Evolutionary conservation across 1,140 invertebrate genomes (phyloP).

Genomic region (Bursaphelenchus mucronatus): DNA sequence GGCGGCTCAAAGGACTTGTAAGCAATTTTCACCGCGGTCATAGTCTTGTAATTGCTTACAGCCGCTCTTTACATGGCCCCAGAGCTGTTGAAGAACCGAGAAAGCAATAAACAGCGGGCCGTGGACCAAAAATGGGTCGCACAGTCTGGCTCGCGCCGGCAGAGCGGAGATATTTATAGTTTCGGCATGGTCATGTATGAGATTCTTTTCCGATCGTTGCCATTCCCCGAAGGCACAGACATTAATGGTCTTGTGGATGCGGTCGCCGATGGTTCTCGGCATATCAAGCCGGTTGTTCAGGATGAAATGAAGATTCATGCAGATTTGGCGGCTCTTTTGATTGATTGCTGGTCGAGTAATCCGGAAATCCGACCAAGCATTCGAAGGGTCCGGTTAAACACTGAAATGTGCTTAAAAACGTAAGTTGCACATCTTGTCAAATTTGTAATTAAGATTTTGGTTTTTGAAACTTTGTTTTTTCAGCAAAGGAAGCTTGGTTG

Average conservation of each 20-base stretch:
- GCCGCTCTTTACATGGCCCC: slow-evolving; percentile 47
- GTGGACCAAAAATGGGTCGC: slow-evolving; percentile 54
- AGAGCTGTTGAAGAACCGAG: slow-evolving; percentile 56
- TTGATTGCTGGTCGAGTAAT: slow-evolving; percentile 58
- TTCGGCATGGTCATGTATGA: slow-evolving; percentile 61
- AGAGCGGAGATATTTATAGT: slow-evolving; percentile 56
- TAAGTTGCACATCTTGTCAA: background rate
- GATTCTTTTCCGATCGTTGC: slow-evolving; percentile 51
- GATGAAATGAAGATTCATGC: slow-evolving; percentile 53
- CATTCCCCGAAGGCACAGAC: slow-evolving; percentile 45
- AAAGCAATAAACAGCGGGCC: slow-evolving; percentile 45
- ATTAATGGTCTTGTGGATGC: slow-evolving; percentile 40
- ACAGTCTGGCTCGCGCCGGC: slow-evolving; percentile 42
- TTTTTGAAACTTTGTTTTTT: slow-evolving; percentile 25
- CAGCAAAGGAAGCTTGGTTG: slow-evolving; percentile 57
- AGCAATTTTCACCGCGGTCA: background rate
- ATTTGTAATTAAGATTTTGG: too few species aligned
- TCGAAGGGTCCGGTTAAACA: slow-evolving; percentile 57
- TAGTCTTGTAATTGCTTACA: background rate
- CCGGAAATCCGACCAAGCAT: slow-evolving; percentile 58
- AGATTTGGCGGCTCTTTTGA: slow-evolving; percentile 50
- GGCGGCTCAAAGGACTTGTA: slow-evolving; percentile 46
- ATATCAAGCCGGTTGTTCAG: slow-evolving; percentile 52
- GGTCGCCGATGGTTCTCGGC: slow-evolving; percentile 46
- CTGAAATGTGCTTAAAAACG: slow-evolving; percentile 54